Percentiles rank a stretch among this genome's conserved stretches.
Evolutionary conservation across 1,140 invertebrate species (phyloP).

Genomic region (Apis florea): DNA sequence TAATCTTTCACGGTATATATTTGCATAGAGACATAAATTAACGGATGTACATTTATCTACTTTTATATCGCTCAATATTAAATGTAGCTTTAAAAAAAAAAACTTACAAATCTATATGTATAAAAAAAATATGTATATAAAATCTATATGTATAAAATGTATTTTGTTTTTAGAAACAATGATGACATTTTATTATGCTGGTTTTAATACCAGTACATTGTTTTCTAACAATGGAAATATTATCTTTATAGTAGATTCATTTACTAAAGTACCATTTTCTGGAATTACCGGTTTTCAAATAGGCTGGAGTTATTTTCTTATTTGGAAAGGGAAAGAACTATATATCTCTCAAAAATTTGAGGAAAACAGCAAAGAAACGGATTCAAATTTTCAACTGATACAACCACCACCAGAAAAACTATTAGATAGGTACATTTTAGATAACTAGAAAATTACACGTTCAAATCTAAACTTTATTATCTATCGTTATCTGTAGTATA

Average conservation of each 20-base stretch:
- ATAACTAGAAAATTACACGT: background rate
- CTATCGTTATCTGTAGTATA: slow-evolving; percentile 56
- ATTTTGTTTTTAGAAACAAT: slow-evolving; percentile 44
- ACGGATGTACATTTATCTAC: background rate
- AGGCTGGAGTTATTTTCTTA: slow-evolving; percentile 75
- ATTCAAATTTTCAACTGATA: slow-evolving; percentile 54
- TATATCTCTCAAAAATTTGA: slow-evolving; percentile 66
- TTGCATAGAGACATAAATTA: background rate
- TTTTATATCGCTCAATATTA: background rate
- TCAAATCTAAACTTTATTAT: background rate
- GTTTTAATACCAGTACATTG: slow-evolving; percentile 68
- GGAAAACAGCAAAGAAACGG: slow-evolving; percentile 23
- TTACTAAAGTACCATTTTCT: slow-evolving; percentile 63
- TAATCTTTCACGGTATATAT: slow-evolving; percentile 8
- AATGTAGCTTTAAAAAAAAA: background rate
- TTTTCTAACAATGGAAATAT: slow-evolving; percentile 53
- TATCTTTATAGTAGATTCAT: slow-evolving; percentile 59
- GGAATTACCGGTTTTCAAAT: slow-evolving; percentile 71
- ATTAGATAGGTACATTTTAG: slow-evolving; percentile 56
- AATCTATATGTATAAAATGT: background rate
- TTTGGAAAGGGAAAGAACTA: slow-evolving; percentile 68
- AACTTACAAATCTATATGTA: background rate
- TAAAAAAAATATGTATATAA: background rate
- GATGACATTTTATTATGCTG: slow-evolving; percentile 72
- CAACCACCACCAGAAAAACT: slow-evolving; percentile 64